Base-by-base conservation (phyloP, 2,888 invertebrate genomes). In the Spicauda simplicius region DNA sequence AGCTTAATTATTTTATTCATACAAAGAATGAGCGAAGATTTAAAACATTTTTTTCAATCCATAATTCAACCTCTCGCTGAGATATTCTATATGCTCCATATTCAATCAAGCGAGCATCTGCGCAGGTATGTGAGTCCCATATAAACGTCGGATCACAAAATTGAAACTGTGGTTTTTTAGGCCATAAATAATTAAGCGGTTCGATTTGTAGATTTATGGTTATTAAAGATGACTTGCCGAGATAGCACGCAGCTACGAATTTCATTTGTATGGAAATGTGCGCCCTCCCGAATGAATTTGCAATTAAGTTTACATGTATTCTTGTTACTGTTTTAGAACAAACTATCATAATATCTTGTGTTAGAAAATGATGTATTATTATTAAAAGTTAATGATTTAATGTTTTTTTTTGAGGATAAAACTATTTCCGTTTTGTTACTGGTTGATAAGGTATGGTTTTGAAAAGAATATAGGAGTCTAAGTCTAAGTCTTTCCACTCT, bases 221-320 rank as follows among this genome's bases (percentile, higher is more conserved):
- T 91, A 91, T 91, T 91, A 89, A 91, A 91, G 91, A 91, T 91
- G 81, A 78, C 84, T 78, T 77, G 73, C 77, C 77, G 83, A 87
- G 82, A 83, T 83, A 82, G 74, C 78, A 82, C 81, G 83, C 81
- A 82, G 82, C 75, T 80, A 84, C 87, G 82, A 84, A 82, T 84
- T 87, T 87, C 84, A 91, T 91, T 88, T 91, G 85, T 81, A 91
- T 91, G 87, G 87, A 86, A 91, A 91, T 90, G 80, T 82, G 77
- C 73, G 75, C 76, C 45, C 19, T 63, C 48, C 45, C n/a, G 14
- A 55, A 54, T 63, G 12, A 19, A 16, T 16, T 45, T 16, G 19
- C 5, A 14, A 37, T 54, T 37, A 10, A 53, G 53, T 55, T 55
- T 37, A 53, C 12, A n/a, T 53, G 20, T 61, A 48, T 50, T 30